phyloP scores from a whole-genome alignment of 2,797 vertebrate species.

The Spea hammondii region DNA sequence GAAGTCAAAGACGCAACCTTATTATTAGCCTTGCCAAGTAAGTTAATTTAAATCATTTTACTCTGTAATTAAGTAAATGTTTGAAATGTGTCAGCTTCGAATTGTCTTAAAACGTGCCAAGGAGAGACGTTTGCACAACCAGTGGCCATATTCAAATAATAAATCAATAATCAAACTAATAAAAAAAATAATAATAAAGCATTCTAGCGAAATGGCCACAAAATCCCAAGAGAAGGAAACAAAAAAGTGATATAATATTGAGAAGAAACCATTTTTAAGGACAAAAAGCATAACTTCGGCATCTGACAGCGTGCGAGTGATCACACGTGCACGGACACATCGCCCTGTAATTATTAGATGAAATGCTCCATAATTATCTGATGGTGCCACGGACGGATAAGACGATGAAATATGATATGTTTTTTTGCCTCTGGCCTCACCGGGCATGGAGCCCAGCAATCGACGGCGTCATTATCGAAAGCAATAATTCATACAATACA shows the following conservation, averaged over 20 bases:
- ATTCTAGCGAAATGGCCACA: too few species aligned
- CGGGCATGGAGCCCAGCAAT: constrained; percentile 1
- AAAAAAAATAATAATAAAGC: too few species aligned
- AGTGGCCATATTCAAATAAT: too few species aligned
- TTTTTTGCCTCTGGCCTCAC: neutral
- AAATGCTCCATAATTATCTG: neutral
- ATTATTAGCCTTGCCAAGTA: neutral
- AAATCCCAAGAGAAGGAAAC: too few species aligned
- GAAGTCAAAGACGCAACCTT: neutral
- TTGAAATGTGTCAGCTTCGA: constrained; percentile 11
- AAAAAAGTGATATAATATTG: too few species aligned
- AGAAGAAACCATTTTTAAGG: too few species aligned
- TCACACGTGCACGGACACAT: too few species aligned
- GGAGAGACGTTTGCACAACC: too few species aligned
- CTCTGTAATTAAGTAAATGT: constrained; percentile 19
- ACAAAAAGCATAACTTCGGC: too few species aligned
- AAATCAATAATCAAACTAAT: too few species aligned
- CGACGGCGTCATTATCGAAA: neutral
- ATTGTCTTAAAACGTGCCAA: too few species aligned
- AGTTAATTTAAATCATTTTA: neutral
- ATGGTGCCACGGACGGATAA: neutral
- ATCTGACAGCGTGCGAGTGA: too few species aligned
- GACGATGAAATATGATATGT: neutral
- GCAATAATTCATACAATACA: constrained; percentile 6
- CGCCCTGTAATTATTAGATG: neutral